phyloP scores from a whole-genome alignment of 30 jellyfish, hydroid and myxozoan genomes.

The Morbakka virulenta region DNA sequence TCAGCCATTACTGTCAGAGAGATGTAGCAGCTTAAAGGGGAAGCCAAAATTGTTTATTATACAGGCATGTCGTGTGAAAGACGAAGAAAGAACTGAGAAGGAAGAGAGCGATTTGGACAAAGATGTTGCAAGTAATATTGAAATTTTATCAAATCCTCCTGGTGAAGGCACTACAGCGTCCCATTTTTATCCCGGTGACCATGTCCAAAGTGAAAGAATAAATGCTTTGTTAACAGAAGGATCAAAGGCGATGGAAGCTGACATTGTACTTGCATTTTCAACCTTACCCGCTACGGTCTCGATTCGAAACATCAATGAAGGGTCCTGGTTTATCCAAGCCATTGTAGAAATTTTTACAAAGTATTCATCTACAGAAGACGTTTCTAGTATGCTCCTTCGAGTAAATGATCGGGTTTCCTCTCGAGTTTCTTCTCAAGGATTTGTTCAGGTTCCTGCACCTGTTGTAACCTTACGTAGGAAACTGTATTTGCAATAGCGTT shows the following conservation, averaged over 20 bases:
- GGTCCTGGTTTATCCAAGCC: constrained; percentile 76
- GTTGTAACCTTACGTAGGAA: constrained; percentile 63
- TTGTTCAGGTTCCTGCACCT: constrained; percentile 77
- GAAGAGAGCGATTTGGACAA: not conserved
- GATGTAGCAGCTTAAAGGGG: constrained; percentile 14
- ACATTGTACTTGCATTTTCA: constrained; percentile 67
- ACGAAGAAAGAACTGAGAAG: not conserved
- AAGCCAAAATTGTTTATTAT: constrained; percentile 77
- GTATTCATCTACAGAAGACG: constrained; percentile 59
- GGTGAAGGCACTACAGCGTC: constrained; percentile 30
- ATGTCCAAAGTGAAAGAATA: not conserved
- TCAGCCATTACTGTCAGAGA: constrained; percentile 37
- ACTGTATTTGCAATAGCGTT: constrained; percentile 29
- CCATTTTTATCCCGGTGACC: not conserved
- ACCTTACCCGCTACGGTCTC: constrained; percentile 86
- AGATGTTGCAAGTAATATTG: not conserved
- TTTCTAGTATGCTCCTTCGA: constrained; percentile 60
- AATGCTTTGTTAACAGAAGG: constrained; percentile 27
- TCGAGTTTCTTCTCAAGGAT: constrained; percentile 46
- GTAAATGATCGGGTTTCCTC: constrained; percentile 55
- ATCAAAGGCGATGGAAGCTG: constrained; percentile 47
- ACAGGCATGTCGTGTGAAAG: constrained; percentile 81
- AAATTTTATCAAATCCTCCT: not conserved
- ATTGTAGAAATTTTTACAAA: constrained; percentile 59
- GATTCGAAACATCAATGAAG: constrained; percentile 58